Evolutionary conservation across 2,888 invertebrate genomes (phyloP).

Genomic region (Eupeodes luniger): DNA sequence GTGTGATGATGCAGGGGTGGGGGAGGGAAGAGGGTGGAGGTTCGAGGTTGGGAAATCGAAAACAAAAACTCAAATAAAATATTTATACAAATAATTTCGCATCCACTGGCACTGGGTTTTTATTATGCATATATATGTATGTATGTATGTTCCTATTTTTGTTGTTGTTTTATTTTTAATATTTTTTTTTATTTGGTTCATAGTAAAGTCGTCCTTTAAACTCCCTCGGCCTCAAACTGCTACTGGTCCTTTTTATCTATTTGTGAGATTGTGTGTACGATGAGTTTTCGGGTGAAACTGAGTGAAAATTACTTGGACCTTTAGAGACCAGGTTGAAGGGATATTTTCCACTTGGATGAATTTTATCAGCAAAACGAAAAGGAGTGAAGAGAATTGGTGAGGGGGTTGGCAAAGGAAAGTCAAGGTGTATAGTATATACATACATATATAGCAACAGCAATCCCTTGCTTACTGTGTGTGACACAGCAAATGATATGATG

Average conservation of each 20-base stretch:
- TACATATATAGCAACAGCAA: neutral
- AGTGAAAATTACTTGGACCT: slow-evolving; percentile 66
- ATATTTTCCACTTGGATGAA: slow-evolving; percentile 66
- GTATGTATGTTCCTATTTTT: neutral
- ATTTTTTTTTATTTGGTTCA: slow-evolving; percentile 1
- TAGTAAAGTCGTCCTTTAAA: slow-evolving; percentile 26
- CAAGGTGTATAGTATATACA: neutral
- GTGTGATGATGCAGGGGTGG: neutral
- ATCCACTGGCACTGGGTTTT: slow-evolving; percentile 50
- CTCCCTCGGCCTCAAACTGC: slow-evolving; percentile 18
- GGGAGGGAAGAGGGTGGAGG: neutral
- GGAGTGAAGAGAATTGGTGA: neutral
- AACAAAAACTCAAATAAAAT: slow-evolving; percentile 71
- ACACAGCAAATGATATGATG: slow-evolving; percentile 40
- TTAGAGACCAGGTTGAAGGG: slow-evolving; percentile 57
- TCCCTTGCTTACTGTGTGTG: slow-evolving; percentile 35
- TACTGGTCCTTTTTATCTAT: slow-evolving; percentile 24
- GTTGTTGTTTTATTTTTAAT: neutral
- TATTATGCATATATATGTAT: neutral
- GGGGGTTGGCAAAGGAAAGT: no score
- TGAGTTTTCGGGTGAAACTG: slow-evolving; percentile 53
- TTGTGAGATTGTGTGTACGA: slow-evolving; percentile 8
- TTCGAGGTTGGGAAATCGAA: slow-evolving; percentile 45
- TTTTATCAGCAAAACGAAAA: slow-evolving; percentile 34
- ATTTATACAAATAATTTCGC: slow-evolving; percentile 74